These are phyloP conservation scores for Myxocyprinus asiaticus DNA, from an alignment of 2,113 vertebrate genomes.

Conservation along the genomic window DNA sequence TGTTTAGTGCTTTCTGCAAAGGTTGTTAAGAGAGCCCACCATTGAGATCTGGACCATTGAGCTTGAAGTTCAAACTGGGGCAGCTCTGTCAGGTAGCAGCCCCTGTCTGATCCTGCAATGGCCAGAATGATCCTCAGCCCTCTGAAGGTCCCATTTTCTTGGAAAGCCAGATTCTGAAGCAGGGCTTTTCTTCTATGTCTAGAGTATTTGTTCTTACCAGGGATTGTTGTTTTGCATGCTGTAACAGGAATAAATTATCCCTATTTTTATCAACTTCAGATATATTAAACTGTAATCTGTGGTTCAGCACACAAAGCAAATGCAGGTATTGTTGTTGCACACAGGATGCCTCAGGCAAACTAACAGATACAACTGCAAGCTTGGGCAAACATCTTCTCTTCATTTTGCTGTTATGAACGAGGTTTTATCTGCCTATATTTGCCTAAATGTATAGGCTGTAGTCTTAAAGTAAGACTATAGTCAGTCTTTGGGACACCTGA, in stretches of 20 bases:
- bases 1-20: slow-evolving; percentile 25
- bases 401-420: neutral
- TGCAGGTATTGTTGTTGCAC: slow-evolving; percentile 21
- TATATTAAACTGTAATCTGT: slow-evolving; percentile 34
- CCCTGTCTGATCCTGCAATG: slow-evolving; percentile 1
- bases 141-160: slow-evolving; percentile 31
- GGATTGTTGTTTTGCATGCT: neutral
- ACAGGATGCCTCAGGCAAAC: slow-evolving; percentile 13
- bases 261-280: neutral
- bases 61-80: neutral
- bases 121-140: slow-evolving; percentile 1
- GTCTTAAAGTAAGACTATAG: no score
- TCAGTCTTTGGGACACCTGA: no score
- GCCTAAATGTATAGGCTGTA: no score
- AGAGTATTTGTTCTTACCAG: neutral
- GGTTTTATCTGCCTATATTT: neutral
- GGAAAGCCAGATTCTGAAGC: neutral
- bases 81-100: neutral
- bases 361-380: neutral
- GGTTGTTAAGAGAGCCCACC: slow-evolving; percentile 22
- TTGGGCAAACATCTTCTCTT: slow-evolving; percentile 5
- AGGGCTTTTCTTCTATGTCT: neutral
- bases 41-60: neutral
- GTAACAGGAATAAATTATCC: neutral
- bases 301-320: slow-evolving; percentile 13